Evolutionary conservation across 2,888 invertebrate genomes (phyloP).

Genomic region (Chrysina gloriosa): DNA sequence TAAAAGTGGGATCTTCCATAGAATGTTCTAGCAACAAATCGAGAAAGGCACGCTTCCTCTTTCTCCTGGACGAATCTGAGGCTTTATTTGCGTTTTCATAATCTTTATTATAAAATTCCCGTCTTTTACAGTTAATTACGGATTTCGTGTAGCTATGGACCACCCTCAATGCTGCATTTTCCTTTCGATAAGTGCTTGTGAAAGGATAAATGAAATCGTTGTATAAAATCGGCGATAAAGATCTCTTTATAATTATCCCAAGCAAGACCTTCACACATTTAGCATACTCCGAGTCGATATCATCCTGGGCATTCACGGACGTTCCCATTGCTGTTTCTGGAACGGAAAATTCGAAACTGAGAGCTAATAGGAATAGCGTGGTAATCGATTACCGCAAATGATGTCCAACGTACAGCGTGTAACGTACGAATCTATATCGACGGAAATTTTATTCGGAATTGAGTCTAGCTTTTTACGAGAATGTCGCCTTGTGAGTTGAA

Average conservation of each 20-base stretch:
- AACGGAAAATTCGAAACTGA: neutral
- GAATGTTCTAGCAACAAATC: conserved; percentile 45
- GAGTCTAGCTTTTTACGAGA: conserved; percentile 35
- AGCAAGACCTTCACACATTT: conserved; percentile 71
- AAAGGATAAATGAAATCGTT: conserved; percentile 66
- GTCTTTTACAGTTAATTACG: conserved; percentile 67
- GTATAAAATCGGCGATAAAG: conserved; percentile 65
- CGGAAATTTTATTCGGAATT: conserved; percentile 48
- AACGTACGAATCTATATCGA: conserved; percentile 71
- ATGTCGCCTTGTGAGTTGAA: conserved; percentile 39
- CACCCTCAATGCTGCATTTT: conserved; percentile 65
- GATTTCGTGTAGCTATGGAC: conserved; percentile 69
- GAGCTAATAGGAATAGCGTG: neutral
- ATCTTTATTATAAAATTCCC: too few relatives aligned
- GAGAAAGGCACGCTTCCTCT: conserved; percentile 45
- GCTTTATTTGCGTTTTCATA: neutral
- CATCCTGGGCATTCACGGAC: conserved; percentile 75
- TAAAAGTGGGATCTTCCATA: conserved; percentile 60
- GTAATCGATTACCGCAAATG: conserved; percentile 68
- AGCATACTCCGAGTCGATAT: conserved; percentile 77
- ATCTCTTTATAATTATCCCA: conserved; percentile 48
- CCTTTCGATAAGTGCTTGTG: conserved; percentile 69
- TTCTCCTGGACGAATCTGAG: conserved; percentile 11
- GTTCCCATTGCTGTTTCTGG: conserved; percentile 78
- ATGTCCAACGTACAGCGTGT: conserved; percentile 71